phyloP scores from a whole-genome alignment of 2,888 invertebrate species.

The Callimorpha dominula region DNA sequence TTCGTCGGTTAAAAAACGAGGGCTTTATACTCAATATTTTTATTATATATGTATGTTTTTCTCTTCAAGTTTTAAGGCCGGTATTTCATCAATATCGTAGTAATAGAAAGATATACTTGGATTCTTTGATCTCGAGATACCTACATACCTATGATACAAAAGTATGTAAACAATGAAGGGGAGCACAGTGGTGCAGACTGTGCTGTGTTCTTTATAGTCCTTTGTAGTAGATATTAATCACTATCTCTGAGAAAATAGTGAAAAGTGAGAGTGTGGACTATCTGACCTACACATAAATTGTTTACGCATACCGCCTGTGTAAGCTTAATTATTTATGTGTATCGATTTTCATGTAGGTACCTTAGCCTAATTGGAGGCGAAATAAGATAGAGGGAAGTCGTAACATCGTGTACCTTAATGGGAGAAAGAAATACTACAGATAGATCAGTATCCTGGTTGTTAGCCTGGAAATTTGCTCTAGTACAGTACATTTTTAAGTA shows the following conservation, averaged over 20 bases:
- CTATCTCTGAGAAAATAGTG: slow-evolving; percentile 30
- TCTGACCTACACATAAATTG: background rate
- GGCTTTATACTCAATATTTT: background rate
- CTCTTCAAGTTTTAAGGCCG: slow-evolving; percentile 51
- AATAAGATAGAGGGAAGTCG: background rate
- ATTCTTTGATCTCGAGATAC: slow-evolving; percentile 71
- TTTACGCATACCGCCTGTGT: slow-evolving; percentile 1
- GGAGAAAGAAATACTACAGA: no score
- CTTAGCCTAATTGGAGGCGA: slow-evolving; percentile 16
- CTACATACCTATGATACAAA: slow-evolving; percentile 38
- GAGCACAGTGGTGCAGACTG: slow-evolving; percentile 31
- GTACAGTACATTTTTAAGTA: no score
- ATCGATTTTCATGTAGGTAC: slow-evolving; percentile 15
- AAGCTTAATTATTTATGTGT: slow-evolving; percentile 16
- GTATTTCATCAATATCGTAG: slow-evolving; percentile 65
- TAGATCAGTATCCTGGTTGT: no score
- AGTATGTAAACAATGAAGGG: slow-evolving; percentile 58
- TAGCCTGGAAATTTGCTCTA: no score
- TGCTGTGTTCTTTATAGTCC: slow-evolving; percentile 23
- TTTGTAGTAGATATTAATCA: slow-evolving; percentile 43
- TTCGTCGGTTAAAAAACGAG: background rate
- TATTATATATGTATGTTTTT: background rate
- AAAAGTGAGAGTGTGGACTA: slow-evolving; percentile 9
- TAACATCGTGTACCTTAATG: no score
- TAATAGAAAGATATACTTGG: slow-evolving; percentile 41